phyloP scores from a whole-genome alignment of 2,113 vertebrate species.

The Fregetta grallaria region DNA sequence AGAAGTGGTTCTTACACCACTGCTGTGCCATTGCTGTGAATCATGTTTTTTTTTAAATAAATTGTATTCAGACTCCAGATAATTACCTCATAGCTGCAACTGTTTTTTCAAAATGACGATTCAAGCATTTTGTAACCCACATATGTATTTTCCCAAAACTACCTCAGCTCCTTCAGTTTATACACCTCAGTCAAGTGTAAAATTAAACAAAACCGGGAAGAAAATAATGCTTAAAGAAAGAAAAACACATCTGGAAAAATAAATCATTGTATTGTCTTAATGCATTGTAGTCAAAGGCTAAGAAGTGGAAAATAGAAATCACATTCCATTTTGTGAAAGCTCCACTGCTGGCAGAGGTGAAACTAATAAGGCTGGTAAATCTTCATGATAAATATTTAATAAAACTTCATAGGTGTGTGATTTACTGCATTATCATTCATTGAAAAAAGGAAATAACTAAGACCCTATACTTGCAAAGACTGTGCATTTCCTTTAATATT shows the following conservation, averaged over 20 bases:
- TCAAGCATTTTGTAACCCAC: not conserved
- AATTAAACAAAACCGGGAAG: constrained; percentile 52
- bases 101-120: not conserved
- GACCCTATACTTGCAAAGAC: not conserved
- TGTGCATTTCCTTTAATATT: not conserved
- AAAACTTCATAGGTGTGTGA: constrained; percentile 24
- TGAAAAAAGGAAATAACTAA: constrained; percentile 22
- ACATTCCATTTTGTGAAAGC: constrained; percentile 10
- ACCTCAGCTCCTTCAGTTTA: not conserved
- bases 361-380: constrained; percentile 46
- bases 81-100: not conserved
- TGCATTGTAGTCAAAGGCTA: not conserved
- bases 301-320: constrained; percentile 40
- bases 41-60: not conserved
- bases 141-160: not conserved
- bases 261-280: constrained; percentile 13
- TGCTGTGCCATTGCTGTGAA: not conserved
- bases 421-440: constrained; percentile 33
- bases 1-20: not conserved
- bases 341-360: not conserved
- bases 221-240: constrained; percentile 33
- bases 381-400: constrained; percentile 62
- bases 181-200: constrained; percentile 35
- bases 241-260: constrained; percentile 44
- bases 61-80: not conserved